phyloP scores from a whole-genome alignment of 2,113 vertebrate species.

The Corynorhinus townsendii region DNA sequence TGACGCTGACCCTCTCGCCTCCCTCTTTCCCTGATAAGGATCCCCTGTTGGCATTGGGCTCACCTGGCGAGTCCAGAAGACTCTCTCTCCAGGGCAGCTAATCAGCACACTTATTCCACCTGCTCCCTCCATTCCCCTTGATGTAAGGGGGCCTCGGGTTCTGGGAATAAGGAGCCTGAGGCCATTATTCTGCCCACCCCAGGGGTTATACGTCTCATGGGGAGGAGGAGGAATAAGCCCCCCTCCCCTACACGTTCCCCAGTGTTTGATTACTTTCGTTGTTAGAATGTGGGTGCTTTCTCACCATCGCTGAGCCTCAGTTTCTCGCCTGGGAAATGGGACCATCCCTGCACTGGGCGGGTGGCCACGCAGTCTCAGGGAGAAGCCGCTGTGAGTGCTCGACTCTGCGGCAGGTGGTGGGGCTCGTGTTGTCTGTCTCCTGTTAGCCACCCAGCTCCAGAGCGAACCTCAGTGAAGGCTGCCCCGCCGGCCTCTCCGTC shows the following conservation, averaged over 20 bases:
- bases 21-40: not conserved
- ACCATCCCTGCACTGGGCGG: too few relatives aligned
- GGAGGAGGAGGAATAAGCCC: not conserved
- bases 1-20: not conserved
- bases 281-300: not conserved
- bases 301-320: not conserved
- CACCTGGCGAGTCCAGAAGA: not conserved
- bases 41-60: not conserved
- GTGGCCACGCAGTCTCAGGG: not conserved
- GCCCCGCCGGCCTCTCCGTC: fast-evolving
- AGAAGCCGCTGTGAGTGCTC: not conserved
- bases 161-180: not conserved
- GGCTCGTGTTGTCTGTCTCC: not conserved
- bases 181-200: not conserved
- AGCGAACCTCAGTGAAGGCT: fast-evolving
- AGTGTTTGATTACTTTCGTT: not conserved
- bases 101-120: too few relatives aligned
- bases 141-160: not conserved
- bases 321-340: not conserved
- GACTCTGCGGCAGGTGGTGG: fast-evolving
- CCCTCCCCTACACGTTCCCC: fast-evolving
- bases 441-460: not conserved
- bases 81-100: not conserved
- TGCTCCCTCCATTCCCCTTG: too few relatives aligned
- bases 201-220: fast-evolving